phyloP scores from a whole-genome alignment of 2,797 vertebrate species.

The Eospalax fontanierii region DNA sequence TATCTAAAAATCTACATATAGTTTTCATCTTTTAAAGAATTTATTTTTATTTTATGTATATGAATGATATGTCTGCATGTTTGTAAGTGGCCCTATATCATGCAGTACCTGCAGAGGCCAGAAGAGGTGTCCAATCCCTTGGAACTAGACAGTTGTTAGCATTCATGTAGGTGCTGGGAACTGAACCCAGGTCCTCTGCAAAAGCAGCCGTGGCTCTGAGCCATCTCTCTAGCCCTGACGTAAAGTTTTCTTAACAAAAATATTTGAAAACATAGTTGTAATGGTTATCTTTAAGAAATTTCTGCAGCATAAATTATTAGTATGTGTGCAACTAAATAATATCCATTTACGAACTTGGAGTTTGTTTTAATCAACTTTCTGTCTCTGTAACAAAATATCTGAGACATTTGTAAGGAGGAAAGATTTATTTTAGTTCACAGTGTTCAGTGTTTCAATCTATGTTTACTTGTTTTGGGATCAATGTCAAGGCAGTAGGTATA shows the following conservation, averaged over 20 bases:
- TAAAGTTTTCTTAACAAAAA: conserved; percentile 39
- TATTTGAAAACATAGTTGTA: conserved; percentile 63
- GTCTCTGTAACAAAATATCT: neutral
- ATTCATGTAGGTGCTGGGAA: too few species aligned
- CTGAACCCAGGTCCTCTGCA: too few species aligned
- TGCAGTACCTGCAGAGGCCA: too few species aligned
- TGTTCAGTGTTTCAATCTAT: neutral
- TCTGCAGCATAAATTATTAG: conserved; percentile 36
- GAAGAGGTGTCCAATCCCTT: too few species aligned
- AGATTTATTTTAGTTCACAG: neutral
- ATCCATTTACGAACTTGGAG: neutral
- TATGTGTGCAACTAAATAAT: conserved; percentile 9
- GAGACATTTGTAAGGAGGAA: neutral
- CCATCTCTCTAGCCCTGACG: neutral
- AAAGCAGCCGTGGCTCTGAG: too few species aligned
- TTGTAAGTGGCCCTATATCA: too few species aligned
- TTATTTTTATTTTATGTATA: too few species aligned
- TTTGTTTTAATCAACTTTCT: neutral
- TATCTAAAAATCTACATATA: conserved; percentile 1
- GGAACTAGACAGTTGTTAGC: too few species aligned
- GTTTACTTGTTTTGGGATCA: neutral
- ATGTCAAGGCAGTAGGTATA: neutral
- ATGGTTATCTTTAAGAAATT: conserved; percentile 65
- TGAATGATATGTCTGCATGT: too few species aligned
- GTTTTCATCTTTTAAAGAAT: too few species aligned